Conservation (phyloP, 2,888 invertebrate species). For the Chelonus formosanus region DNA sequence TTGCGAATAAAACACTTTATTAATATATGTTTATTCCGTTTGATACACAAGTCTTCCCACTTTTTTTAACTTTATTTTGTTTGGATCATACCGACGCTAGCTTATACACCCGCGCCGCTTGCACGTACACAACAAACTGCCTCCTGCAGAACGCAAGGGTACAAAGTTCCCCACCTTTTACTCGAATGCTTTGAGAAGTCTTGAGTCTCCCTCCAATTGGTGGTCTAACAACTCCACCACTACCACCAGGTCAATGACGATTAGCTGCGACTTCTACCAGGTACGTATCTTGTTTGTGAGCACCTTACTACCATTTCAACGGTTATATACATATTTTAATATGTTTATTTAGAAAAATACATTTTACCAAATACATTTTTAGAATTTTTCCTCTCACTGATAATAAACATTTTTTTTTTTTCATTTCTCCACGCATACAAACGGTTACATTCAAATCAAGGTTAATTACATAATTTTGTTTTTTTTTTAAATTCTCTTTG, state of each 20-base stretch:
- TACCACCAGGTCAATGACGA: constrained; percentile 2
- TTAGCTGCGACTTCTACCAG: constrained; percentile 5
- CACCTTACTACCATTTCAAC: background rate
- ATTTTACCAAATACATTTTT: too few relatives aligned
- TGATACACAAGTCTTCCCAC: background rate
- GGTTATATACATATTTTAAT: too few relatives aligned
- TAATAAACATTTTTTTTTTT: too few relatives aligned
- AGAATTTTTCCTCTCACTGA: too few relatives aligned
- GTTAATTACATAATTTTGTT: too few relatives aligned
- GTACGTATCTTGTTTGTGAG: constrained; percentile 1
- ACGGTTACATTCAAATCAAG: too few relatives aligned
- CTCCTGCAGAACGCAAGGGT: constrained; percentile 47
- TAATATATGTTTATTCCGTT: background rate
- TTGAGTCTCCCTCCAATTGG: too few relatives aligned
- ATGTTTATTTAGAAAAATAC: too few relatives aligned
- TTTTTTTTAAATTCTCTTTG: too few relatives aligned
- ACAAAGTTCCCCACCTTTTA: constrained; percentile 10
- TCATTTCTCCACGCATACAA: too few relatives aligned
- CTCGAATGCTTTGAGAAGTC: background rate
- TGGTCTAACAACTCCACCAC: constrained; percentile 13
- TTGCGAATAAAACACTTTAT: background rate
- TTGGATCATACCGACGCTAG: constrained; percentile 31
- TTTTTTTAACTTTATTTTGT: constrained; percentile 1
- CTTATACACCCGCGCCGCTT: constrained; percentile 46
- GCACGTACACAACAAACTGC: constrained; percentile 50